Evolutionary conservation across 1,140 invertebrate genomes (phyloP).

Genomic region (Bilobella aurantiaca): DNA sequence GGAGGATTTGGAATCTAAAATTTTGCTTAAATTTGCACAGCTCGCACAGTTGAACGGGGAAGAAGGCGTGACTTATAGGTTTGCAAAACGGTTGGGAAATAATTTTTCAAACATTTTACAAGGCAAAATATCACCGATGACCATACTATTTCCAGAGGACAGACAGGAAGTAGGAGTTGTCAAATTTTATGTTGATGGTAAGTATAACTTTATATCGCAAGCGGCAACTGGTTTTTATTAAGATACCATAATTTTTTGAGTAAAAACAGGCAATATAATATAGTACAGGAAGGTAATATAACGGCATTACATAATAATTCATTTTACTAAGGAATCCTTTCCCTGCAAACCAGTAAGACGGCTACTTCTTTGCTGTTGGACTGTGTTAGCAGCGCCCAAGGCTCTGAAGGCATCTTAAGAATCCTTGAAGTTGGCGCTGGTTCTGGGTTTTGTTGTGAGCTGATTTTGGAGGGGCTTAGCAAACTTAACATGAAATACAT

Average conservation of each 20-base stretch:
- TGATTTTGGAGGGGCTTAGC: not conserved
- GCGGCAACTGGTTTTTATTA: no score
- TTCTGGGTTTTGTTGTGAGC: not conserved
- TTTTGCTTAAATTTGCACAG: no score
- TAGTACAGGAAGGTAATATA: no score
- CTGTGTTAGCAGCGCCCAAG: not conserved
- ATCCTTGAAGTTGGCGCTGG: conserved; percentile 21
- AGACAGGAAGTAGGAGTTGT: not conserved
- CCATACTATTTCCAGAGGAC: not conserved
- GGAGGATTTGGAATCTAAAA: not conserved
- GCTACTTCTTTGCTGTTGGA: not conserved
- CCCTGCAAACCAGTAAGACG: not conserved
- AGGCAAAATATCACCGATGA: not conserved
- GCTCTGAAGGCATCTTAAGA: not conserved
- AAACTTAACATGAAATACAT: not conserved
- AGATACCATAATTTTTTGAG: no score
- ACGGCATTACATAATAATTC: no score
- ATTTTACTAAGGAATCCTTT: no score
- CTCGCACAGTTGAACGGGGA: not conserved
- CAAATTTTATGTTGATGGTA: not conserved
- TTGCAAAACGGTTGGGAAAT: not conserved
- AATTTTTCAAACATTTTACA: not conserved
- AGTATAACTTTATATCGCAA: not conserved
- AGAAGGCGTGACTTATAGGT: not conserved
- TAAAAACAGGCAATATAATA: no score